Evolutionary conservation across 2,113 vertebrate species (phyloP).

Genomic region (Puma concolor): DNA sequence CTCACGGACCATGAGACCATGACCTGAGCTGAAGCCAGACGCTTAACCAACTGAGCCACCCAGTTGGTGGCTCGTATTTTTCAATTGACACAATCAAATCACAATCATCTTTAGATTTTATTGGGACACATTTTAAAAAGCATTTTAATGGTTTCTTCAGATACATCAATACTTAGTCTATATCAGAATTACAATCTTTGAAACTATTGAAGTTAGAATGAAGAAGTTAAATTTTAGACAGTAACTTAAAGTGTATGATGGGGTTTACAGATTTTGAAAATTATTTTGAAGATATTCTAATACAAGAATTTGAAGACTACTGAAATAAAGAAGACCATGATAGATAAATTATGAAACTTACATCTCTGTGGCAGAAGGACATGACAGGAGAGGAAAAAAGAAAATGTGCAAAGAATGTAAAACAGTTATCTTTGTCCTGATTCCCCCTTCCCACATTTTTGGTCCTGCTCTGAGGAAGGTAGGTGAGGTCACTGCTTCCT

Average conservation of each 20-base stretch:
- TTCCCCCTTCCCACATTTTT: neutral
- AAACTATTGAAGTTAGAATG: neutral
- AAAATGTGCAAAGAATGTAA: neutral
- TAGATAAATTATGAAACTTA: neutral
- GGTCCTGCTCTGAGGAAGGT: too few relatives aligned
- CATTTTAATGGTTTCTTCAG: neutral
- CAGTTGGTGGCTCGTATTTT: neutral
- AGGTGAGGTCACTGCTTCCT: neutral
- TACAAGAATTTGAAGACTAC: neutral
- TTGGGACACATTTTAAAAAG: neutral
- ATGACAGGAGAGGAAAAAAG: neutral
- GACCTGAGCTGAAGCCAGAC: too few relatives aligned
- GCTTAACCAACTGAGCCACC: too few relatives aligned
- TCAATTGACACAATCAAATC: neutral
- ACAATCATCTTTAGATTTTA: neutral
- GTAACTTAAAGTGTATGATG: neutral
- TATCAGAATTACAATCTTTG: neutral
- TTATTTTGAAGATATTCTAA: constrained; percentile 36
- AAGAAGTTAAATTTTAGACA: neutral
- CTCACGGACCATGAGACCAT: too few relatives aligned
- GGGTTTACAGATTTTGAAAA: neutral
- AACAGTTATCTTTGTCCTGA: neutral
- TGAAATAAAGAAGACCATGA: neutral
- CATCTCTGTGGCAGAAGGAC: neutral
- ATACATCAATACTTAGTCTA: neutral